Percentiles rank a stretch among this genome's conserved stretches.
These are phyloP conservation scores for Sesamia nonagrioides DNA, from an alignment of 1,140 invertebrate species.

Conservation along the genomic window DNA sequence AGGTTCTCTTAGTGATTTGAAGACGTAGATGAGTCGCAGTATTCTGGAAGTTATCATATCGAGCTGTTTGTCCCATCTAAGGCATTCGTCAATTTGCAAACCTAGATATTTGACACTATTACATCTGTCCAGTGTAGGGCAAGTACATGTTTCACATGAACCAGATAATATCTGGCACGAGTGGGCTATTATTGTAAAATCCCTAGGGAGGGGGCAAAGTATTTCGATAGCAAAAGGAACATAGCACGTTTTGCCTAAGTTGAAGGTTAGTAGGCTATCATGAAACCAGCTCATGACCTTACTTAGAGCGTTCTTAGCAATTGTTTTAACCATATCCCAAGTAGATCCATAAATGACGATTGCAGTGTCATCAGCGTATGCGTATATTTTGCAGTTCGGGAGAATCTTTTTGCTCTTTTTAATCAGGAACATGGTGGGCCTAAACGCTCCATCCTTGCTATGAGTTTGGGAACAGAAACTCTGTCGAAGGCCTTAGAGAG, in stretches of 20 bases:
- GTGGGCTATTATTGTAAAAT: neutral
- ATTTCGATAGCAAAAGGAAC: neutral
- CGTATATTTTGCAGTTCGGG: neutral
- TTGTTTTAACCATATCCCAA: neutral
- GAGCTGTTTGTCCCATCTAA: conserved; percentile 13
- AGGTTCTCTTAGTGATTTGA: too few relatives aligned
- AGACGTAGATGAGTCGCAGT: too few relatives aligned
- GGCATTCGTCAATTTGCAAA: neutral
- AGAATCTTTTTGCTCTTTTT: neutral
- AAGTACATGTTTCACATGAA: neutral
- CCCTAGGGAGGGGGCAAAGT: neutral
- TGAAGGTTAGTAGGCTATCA: neutral
- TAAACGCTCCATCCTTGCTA: too few relatives aligned
- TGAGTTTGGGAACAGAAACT: too few relatives aligned
- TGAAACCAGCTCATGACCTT: neutral
- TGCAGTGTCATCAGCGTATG: conserved; percentile 5
- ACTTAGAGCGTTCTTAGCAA: neutral
- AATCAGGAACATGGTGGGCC: neutral
- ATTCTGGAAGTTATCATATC: neutral
- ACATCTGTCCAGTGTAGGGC: neutral
- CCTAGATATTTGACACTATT: conserved; percentile 11
- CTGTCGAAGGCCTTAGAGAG: too few relatives aligned
- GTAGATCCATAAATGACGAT: neutral
- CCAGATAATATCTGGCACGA: neutral
- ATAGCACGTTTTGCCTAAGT: neutral